Evolutionary conservation across 1,140 invertebrate species (phyloP).

Genomic region (Drosophila sp.): DNA sequence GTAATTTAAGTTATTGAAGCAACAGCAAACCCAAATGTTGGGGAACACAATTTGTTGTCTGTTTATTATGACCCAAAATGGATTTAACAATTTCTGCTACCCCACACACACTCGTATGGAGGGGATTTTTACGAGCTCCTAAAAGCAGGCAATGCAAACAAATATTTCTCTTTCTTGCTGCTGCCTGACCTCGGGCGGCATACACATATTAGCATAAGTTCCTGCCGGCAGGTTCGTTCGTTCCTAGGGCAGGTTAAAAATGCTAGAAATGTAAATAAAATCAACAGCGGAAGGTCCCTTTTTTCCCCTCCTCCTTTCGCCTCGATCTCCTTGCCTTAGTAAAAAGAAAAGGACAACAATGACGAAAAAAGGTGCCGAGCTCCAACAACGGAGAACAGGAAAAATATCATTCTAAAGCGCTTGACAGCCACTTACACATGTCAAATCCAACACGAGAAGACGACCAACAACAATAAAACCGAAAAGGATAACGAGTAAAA

Average conservation of each 20-base stretch:
- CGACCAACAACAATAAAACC: slow-evolving; percentile 11
- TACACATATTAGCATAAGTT: slow-evolving; percentile 78
- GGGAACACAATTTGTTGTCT: slow-evolving; percentile 42
- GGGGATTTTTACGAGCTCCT: slow-evolving; percentile 21
- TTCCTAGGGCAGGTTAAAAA: slow-evolving; percentile 49
- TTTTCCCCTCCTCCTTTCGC: not conserved
- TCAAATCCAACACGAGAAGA: slow-evolving; percentile 65
- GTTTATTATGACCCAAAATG: slow-evolving; percentile 35
- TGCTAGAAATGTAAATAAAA: slow-evolving; percentile 80
- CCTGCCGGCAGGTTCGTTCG: slow-evolving; percentile 15
- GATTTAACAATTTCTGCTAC: slow-evolving; percentile 62
- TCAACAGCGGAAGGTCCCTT: slow-evolving; percentile 56
- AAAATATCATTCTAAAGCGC: slow-evolving; percentile 77
- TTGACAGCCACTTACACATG: slow-evolving; percentile 80
- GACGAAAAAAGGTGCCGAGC: slow-evolving; percentile 53
- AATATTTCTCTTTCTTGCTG: slow-evolving; percentile 44
- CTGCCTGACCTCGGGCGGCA: slow-evolving; percentile 48
- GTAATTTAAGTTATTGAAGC: slow-evolving; percentile 12
- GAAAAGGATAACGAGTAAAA: slow-evolving; percentile 71
- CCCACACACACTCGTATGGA: slow-evolving; percentile 32
- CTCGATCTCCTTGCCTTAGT: not conserved
- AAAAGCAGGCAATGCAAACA: slow-evolving; percentile 31
- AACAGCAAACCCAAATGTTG: slow-evolving; percentile 9
- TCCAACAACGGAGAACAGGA: slow-evolving; percentile 36
- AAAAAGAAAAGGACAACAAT: slow-evolving; percentile 49